These are phyloP conservation scores for Maniola jurtina DNA, from an alignment of 1,140 invertebrate genomes.

Conservation along the genomic window DNA sequence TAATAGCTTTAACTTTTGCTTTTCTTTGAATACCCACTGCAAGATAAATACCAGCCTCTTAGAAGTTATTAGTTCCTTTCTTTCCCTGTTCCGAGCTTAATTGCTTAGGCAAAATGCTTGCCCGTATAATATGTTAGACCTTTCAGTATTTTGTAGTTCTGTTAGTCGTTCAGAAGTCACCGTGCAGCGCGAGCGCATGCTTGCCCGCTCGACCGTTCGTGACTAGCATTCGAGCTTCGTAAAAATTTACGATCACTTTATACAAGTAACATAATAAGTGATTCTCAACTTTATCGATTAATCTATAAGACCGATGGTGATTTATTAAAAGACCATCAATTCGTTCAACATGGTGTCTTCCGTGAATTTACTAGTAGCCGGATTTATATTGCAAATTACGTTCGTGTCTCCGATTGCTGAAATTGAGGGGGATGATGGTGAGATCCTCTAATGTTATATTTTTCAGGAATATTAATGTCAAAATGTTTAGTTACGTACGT, in stretches of 20 bases:
- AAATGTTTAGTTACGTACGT: too few species aligned
- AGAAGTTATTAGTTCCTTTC: conserved; percentile 6
- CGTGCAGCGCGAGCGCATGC: conserved; percentile 43
- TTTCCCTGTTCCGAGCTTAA: conserved; percentile 3
- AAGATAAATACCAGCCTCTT: neutral
- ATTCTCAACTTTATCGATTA: conserved; percentile 18
- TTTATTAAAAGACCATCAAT: conserved; percentile 20
- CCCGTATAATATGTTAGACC: conserved; percentile 1
- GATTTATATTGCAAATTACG: conserved; percentile 57
- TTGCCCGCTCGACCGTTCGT: conserved; percentile 13
- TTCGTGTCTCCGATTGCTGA: conserved; percentile 61
- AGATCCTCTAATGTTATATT: conserved; percentile 34
- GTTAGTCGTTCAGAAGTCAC: conserved; percentile 47
- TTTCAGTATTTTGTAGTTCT: conserved; percentile 38
- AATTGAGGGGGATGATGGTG: conserved; percentile 66
- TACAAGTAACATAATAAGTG: conserved; percentile 12
- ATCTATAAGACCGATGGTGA: conserved; percentile 6
- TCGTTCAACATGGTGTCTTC: conserved; percentile 27
- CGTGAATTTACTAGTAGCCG: conserved; percentile 51
- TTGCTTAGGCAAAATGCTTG: conserved; percentile 11
- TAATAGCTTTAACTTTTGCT: conserved; percentile 12
- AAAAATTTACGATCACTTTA: conserved; percentile 22
- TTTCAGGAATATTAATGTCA: neutral
- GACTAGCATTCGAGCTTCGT: conserved; percentile 18
- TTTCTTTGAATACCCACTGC: conserved; percentile 8